Evolutionary conservation across 2,113 vertebrate genomes (phyloP).

Genomic region (Microcebus ravelobensis): DNA sequence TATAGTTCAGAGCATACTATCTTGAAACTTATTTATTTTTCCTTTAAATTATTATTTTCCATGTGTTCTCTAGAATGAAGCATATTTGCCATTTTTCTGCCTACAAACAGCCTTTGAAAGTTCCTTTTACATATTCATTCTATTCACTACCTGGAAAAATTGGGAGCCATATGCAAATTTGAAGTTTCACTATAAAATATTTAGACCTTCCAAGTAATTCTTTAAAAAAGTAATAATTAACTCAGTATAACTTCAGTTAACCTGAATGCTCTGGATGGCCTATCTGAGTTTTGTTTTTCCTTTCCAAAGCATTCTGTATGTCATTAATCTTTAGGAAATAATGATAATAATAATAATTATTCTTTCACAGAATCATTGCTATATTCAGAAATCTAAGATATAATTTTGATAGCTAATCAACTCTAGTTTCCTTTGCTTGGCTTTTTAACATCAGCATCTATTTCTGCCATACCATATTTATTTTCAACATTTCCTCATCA

Average conservation of each 20-base stretch:
- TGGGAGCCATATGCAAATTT: background rate
- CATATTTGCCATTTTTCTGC: background rate
- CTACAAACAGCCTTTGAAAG: slow-evolving; percentile 7
- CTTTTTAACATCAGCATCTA: background rate
- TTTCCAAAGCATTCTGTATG: background rate
- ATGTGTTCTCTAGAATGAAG: slow-evolving; percentile 14
- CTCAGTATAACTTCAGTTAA: background rate
- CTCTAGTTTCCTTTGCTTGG: background rate
- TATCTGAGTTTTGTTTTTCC: background rate
- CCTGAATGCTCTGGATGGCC: background rate
- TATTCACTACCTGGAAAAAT: background rate
- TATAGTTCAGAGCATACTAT: background rate
- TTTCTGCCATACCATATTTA: background rate
- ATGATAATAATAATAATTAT: background rate
- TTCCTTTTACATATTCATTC: background rate
- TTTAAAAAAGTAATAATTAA: background rate
- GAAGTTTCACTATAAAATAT: background rate
- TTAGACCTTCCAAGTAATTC: background rate
- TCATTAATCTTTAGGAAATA: background rate
- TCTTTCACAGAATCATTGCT: background rate
- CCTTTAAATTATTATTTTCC: background rate
- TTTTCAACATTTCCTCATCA: background rate
- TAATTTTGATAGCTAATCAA: background rate
- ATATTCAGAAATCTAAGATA: background rate
- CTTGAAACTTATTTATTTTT: slow-evolving; percentile 44